phyloP scores from a whole-genome alignment of 2,113 vertebrate species.

The Triplophysa rosa region DNA sequence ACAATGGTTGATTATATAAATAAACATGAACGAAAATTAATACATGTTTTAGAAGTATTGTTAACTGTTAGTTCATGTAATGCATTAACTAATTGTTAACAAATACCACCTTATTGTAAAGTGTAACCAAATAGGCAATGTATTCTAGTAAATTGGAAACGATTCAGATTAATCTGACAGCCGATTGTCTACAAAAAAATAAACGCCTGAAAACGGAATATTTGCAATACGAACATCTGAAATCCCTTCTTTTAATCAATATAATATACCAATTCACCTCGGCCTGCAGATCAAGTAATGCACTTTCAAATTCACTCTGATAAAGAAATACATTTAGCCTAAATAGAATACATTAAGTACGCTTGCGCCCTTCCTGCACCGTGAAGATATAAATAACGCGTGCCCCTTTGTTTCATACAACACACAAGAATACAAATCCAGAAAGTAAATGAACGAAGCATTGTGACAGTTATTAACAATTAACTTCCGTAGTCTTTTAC shows the following conservation, averaged over 20 bases:
- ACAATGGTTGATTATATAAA: too few relatives aligned
- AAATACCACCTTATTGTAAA: too few relatives aligned
- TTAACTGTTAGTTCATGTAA: too few relatives aligned
- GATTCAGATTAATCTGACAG: too few relatives aligned
- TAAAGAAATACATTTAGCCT: neutral
- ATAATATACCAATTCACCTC: neutral
- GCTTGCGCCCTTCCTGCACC: neutral
- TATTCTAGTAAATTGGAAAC: too few relatives aligned
- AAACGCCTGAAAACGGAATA: too few relatives aligned
- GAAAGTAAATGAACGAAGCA: neutral
- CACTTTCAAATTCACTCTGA: neutral
- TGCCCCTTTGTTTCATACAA: slow-evolving; percentile 28
- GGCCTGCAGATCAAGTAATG: neutral
- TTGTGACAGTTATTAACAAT: neutral
- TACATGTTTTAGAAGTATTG: too few relatives aligned
- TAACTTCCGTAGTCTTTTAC: neutral
- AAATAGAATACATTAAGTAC: neutral
- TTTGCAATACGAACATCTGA: neutral
- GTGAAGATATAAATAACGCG: neutral
- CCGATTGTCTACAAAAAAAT: too few relatives aligned
- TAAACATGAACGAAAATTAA: too few relatives aligned
- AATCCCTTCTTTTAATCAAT: neutral
- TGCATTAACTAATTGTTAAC: too few relatives aligned
- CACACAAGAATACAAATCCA: neutral
- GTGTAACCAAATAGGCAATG: too few relatives aligned